phyloP scores from a whole-genome alignment of 2,888 invertebrate genomes.

The Conus canariensis region DNA sequence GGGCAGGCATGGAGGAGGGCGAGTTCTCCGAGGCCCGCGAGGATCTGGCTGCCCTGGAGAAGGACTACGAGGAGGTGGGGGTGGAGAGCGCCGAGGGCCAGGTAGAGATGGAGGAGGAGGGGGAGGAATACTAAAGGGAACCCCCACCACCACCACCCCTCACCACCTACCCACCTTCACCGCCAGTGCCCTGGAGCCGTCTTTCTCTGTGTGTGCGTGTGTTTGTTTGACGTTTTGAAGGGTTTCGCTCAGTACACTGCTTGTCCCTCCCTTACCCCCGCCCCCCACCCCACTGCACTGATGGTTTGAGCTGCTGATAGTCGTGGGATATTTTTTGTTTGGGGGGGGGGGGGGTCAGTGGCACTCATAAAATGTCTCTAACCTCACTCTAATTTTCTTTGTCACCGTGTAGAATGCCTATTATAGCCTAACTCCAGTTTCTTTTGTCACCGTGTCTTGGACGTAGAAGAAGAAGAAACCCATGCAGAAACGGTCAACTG shows the following conservation, averaged over 20 bases:
- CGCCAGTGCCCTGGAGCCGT: not conserved
- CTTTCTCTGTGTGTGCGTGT: not conserved
- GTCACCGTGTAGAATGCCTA: too few relatives aligned
- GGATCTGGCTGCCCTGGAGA: conserved; percentile 83
- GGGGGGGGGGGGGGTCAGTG: too few relatives aligned
- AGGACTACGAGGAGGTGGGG: conserved; percentile 79
- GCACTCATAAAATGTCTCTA: too few relatives aligned
- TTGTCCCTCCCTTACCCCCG: not conserved
- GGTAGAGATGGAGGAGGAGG: conserved; percentile 50
- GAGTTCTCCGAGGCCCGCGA: conserved; percentile 94
- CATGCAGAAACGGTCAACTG: too few relatives aligned
- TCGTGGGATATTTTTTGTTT: too few relatives aligned
- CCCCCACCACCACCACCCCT: not conserved
- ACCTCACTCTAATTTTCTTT: too few relatives aligned
- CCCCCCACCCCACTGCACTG: not conserved
- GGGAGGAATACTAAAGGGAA: conserved; percentile 55
- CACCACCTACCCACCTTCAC: not conserved
- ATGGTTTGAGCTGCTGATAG: too few relatives aligned
- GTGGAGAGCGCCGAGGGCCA: conserved; percentile 63
- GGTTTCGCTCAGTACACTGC: too few relatives aligned
- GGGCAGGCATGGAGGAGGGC: conserved; percentile 82
- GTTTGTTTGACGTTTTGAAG: not conserved
- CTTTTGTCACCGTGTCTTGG: too few relatives aligned
- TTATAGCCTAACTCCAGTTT: too few relatives aligned
- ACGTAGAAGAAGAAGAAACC: too few relatives aligned